Evolutionary conservation across 1,140 invertebrate genomes (phyloP).

Genomic region (Cyclargus thomasi): DNA sequence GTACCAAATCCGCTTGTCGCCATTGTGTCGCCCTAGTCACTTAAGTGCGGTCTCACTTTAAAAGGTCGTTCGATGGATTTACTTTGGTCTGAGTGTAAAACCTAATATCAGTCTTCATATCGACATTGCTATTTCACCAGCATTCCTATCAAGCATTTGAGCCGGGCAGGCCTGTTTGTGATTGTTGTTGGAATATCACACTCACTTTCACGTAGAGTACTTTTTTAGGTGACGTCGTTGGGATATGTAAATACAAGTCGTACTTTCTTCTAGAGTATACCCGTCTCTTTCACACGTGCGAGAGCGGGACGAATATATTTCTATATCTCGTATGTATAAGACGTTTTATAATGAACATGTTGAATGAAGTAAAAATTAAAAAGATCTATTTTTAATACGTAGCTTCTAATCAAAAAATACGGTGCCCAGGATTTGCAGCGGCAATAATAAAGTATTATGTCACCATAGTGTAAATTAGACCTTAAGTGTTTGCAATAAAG

Average conservation of each 20-base stretch:
- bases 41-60: no score
- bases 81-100: not conserved
- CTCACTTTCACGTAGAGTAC: not conserved
- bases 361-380: conserved; percentile 12
- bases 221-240: conserved; percentile 3
- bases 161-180: conserved; percentile 20
- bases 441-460: conserved; percentile 62
- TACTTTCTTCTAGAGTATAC: conserved; percentile 2
- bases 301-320: conserved; percentile 30
- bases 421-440: conserved; percentile 44
- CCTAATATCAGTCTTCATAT: conserved; percentile 22
- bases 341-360: conserved; percentile 16
- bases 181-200: conserved; percentile 12
- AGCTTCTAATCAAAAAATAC: conserved; percentile 40
- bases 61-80: not conserved
- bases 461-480: conserved; percentile 41
- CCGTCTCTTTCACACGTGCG: conserved; percentile 17
- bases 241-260: conserved; percentile 13
- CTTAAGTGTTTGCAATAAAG: conserved; percentile 49
- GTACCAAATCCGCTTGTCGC: no score
- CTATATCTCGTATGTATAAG: conserved; percentile 16
- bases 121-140: conserved; percentile 21
- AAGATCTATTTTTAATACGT: conserved; percentile 64
- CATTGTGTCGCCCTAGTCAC: no score
- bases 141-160: conserved; percentile 26